Percentiles rank a stretch among this genome's conserved stretches.
Evolutionary conservation across 2,888 invertebrate genomes (phyloP).

Genomic region (Lepetodrilus schrolli): DNA sequence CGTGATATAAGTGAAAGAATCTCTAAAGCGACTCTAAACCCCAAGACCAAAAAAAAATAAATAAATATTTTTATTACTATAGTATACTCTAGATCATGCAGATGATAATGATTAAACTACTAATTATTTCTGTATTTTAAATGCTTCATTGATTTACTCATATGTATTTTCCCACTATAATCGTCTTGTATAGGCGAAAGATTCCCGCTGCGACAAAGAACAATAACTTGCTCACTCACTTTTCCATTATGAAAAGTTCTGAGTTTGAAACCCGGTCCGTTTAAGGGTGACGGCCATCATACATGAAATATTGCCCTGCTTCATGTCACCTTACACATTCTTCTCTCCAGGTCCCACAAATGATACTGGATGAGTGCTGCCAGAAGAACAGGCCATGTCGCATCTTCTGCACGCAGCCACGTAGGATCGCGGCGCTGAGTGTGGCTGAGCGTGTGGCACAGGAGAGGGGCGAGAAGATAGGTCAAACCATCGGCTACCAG

Average conservation of each 20-base stretch:
- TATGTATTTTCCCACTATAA: background rate
- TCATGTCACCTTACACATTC: background rate
- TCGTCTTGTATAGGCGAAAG: too few species aligned
- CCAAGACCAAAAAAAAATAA: too few species aligned
- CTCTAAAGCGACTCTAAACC: too few species aligned
- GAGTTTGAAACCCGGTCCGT: background rate
- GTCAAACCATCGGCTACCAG: slow-evolving; percentile 90
- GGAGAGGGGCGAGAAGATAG: slow-evolving; percentile 88
- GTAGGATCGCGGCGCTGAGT: slow-evolving; percentile 91
- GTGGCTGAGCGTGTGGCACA: slow-evolving; percentile 92
- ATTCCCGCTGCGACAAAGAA: too few species aligned
- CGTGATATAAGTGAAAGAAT: too few species aligned
- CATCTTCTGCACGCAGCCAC: slow-evolving; percentile 94
- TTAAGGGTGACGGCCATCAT: background rate
- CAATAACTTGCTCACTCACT: too few species aligned
- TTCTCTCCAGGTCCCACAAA: slow-evolving; percentile 87
- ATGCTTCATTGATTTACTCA: background rate
- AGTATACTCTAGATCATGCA: too few species aligned
- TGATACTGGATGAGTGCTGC: slow-evolving; percentile 86
- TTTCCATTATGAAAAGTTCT: too few species aligned
- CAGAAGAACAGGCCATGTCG: slow-evolving; percentile 81
- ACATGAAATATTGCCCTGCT: background rate
- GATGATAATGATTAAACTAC: too few species aligned
- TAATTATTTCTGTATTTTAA: too few species aligned
- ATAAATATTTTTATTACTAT: too few species aligned